Evolutionary conservation across 2,797 vertebrate genomes (phyloP).

Genomic region (Agapornis canus): DNA sequence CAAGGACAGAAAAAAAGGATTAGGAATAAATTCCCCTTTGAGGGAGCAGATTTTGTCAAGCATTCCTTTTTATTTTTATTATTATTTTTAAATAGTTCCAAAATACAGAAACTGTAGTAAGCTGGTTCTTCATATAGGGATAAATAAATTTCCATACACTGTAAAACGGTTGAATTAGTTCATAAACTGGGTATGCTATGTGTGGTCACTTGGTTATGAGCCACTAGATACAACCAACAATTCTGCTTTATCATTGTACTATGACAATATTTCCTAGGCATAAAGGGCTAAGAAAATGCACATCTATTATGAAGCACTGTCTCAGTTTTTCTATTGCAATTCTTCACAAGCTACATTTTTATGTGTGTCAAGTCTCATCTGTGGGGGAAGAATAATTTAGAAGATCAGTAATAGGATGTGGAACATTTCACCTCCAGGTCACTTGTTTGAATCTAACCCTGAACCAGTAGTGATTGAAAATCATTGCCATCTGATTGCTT

Average conservation of each 20-base stretch:
- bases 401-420: slow-evolving; percentile 72
- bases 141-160: neutral
- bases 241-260: neutral
- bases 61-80: too few species aligned
- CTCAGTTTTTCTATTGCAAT: slow-evolving; percentile 12
- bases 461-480: slow-evolving; percentile 72
- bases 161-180: slow-evolving; percentile 38
- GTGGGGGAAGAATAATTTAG: slow-evolving; percentile 70
- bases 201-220: neutral
- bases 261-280: slow-evolving; percentile 19
- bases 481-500: slow-evolving; percentile 74
- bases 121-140: neutral
- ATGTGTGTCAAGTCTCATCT: slow-evolving; percentile 57
- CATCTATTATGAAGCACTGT: slow-evolving; percentile 27
- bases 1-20: neutral
- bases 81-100: slow-evolving; percentile 3
- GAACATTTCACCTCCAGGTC: slow-evolving; percentile 74
- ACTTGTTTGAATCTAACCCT: slow-evolving; percentile 71
- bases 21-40: neutral
- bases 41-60: neutral
- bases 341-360: slow-evolving; percentile 35
- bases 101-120: neutral
- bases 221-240: slow-evolving; percentile 30
- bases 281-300: slow-evolving; percentile 29
- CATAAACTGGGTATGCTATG: neutral